These are phyloP conservation scores for Rana temporaria DNA, from an alignment of 2,113 vertebrate species.

Conservation along the genomic window DNA sequence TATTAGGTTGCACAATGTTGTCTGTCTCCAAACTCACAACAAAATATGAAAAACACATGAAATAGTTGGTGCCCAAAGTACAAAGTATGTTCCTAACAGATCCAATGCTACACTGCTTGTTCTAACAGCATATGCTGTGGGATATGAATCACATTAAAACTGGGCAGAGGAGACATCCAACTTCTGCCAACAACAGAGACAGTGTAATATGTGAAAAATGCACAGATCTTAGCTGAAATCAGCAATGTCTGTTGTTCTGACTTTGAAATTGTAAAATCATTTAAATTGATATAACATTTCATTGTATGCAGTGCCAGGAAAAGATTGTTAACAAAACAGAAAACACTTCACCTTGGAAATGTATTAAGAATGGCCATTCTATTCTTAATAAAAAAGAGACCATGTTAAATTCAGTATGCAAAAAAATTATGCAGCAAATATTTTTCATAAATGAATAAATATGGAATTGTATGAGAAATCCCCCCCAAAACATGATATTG, in stretches of 20 bases:
- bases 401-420: too few species aligned
- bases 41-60: constrained; percentile 10
- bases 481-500: too few species aligned
- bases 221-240: not conserved
- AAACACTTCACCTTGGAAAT: not conserved
- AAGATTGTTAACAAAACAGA: not conserved
- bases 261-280: constrained; percentile 18
- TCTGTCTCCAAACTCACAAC: too few species aligned
- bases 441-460: too few species aligned
- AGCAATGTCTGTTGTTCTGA: not conserved
- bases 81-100: constrained; percentile 68
- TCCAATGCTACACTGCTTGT: constrained; percentile 67
- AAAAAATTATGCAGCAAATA: not conserved
- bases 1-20: too few species aligned
- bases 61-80: constrained; percentile 41
- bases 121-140: constrained; percentile 64
- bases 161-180: constrained; percentile 60
- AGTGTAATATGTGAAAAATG: constrained; percentile 52
- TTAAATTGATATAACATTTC: constrained; percentile 4
- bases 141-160: constrained; percentile 68
- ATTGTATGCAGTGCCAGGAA: constrained; percentile 26
- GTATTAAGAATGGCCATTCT: too few species aligned
- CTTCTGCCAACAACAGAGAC: constrained; percentile 65
- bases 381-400: not conserved
- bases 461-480: too few species aligned